A percentile compares a stretch with the other conserved stretches of the same genome.
Evolutionary conservation across 2,113 vertebrate genomes (phyloP).

Genomic region (Lichenostomus cassidix): DNA sequence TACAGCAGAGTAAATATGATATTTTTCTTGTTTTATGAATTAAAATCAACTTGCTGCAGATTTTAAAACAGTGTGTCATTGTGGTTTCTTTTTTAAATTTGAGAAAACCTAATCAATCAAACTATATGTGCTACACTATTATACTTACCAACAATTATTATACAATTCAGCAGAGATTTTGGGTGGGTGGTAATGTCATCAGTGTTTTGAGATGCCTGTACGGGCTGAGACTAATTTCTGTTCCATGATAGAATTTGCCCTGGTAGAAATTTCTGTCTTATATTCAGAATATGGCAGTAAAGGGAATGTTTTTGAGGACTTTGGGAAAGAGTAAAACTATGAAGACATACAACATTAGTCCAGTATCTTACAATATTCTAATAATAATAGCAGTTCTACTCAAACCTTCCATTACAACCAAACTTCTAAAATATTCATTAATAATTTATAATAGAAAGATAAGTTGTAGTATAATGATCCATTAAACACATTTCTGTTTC

Average conservation of each 20-base stretch:
- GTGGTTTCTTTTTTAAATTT: not conserved
- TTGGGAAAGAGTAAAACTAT: not conserved
- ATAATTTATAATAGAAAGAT: not conserved
- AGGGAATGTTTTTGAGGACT: not conserved
- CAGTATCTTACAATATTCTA: not conserved
- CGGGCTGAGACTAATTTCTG: not conserved
- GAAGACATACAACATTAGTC: not conserved
- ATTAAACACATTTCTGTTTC: not conserved
- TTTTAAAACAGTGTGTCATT: not conserved
- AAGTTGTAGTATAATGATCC: not conserved
- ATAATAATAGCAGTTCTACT: not conserved
- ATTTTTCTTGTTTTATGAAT: not conserved
- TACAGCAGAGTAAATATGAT: not conserved
- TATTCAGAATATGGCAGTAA: not conserved
- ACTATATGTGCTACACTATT: rapidly evolving
- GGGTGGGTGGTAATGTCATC: not conserved
- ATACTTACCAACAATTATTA: not conserved
- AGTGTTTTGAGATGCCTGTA: not conserved
- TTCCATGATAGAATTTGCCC: not conserved
- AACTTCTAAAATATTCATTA: not conserved
- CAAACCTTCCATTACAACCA: not conserved
- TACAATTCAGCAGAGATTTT: not conserved
- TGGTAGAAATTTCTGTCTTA: not conserved
- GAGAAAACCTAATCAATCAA: not conserved
- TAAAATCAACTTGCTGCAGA: not conserved